Base-by-base conservation (phyloP, 2,797 vertebrate species). In the Luscinia megarhynchos region DNA sequence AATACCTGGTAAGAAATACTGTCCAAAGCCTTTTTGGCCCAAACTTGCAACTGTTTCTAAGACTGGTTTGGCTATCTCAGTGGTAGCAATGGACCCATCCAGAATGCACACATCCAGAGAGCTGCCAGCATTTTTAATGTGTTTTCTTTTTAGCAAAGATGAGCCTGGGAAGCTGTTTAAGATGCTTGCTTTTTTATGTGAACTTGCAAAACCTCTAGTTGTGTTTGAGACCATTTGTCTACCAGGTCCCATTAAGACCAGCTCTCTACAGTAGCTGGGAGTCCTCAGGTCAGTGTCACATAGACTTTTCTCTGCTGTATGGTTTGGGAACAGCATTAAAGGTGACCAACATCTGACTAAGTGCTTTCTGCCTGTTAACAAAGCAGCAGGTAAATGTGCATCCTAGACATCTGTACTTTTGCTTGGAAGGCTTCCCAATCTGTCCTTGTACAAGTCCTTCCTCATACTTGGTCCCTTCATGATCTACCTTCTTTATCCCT, bases 141-240 rank as follows among this genome's bases (percentile, higher is more conserved):
- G 8, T 13, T 77, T 69, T 54, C 30, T 32, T 51, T 77, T 86
- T 18, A 82, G 19, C 34, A 69, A 84, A 87, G 19, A 57, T 84
- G 38, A 67, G 79, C 36, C 36, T 48, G 41, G 59, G 62, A 48
- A 54, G 29, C 32, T 83, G 2, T 36, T 57, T 20, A 73, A 50
- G 64, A 40, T 74, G 69, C 74, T 38, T 69, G 22, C 34, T 40
- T 17, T 68, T 32, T 84, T 68, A 32, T 4, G 48, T 19, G n/a
- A 93, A 64, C 54, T 72, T 92, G 57, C 38, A 89, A 84, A 95
- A 66, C 43, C 21, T 76, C 66, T 48, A 53, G 27, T 20, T 92
- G 27, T 81, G n/a, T 81, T 75, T 90, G 86, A 93, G 54, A 66
- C 34, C 22, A 59, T 74, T 86, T 91, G 82, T 41, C 70, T 93